phyloP scores from a whole-genome alignment of 2,797 vertebrate genomes.

The Hippopotamyrus pictus region DNA sequence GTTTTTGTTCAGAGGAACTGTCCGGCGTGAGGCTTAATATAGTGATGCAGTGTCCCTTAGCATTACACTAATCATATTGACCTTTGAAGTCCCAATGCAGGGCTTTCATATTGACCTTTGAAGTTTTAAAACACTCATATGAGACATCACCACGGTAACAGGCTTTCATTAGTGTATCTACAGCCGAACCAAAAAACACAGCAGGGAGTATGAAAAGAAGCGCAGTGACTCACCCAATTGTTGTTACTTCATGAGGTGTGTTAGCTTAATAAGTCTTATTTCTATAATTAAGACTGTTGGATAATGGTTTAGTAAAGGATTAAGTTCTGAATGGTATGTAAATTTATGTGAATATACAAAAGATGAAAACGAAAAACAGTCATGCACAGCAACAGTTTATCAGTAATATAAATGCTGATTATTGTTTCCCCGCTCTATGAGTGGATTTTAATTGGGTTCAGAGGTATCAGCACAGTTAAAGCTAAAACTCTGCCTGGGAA shows the following conservation, averaged over 20 bases:
- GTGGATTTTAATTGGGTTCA: not conserved
- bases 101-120: slow-evolving; percentile 13
- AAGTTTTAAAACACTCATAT: slow-evolving; percentile 16
- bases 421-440: not conserved
- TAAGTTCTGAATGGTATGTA: not conserved
- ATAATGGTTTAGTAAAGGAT: not conserved
- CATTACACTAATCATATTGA: slow-evolving; percentile 6
- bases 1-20: not conserved
- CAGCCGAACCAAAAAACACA: not conserved
- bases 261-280: not conserved
- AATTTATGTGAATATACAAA: not conserved
- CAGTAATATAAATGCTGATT: not conserved
- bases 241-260: not conserved
- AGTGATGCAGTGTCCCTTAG: not conserved
- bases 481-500: not conserved
- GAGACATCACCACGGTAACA: not conserved
- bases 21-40: not conserved
- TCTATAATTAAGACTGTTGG: not conserved
- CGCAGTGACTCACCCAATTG: not conserved
- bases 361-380: not conserved
- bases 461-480: not conserved
- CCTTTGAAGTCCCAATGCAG: slow-evolving; percentile 8
- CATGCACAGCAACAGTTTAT: not conserved
- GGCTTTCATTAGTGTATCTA: slow-evolving; percentile 15
- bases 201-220: not conserved